These are phyloP conservation scores for Sebastes trivittatus DNA, from an alignment of 2,797 vertebrate species.

Conservation along the genomic window DNA sequence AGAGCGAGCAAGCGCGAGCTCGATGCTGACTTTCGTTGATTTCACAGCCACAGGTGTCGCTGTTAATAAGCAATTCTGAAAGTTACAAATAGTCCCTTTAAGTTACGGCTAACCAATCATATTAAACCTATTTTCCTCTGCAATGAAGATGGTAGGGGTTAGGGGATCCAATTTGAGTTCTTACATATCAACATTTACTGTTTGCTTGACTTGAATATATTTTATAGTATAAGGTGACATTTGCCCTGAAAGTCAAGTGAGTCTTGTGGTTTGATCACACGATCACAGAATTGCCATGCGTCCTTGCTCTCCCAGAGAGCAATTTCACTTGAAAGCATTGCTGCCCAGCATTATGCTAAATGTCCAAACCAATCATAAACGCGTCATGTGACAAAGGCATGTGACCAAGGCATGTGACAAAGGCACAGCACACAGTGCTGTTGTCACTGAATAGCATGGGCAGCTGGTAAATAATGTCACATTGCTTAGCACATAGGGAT, in stretches of 20 bases:
- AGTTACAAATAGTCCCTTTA: too few species aligned
- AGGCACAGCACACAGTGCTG: neutral
- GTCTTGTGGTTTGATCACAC: neutral
- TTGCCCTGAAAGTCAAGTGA: neutral
- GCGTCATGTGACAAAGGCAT: neutral
- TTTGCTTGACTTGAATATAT: neutral
- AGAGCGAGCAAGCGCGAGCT: too few species aligned
- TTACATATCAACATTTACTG: neutral
- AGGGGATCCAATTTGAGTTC: neutral
- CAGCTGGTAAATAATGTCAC: constrained; percentile 1
- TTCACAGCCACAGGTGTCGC: too few species aligned
- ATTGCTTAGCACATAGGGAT: neutral
- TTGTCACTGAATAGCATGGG: neutral
- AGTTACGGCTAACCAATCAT: neutral
- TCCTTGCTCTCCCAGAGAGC: neutral
- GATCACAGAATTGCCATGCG: neutral
- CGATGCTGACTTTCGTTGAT: too few species aligned
- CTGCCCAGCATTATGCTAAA: constrained; percentile 2
- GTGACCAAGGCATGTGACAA: neutral
- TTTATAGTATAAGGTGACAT: neutral
- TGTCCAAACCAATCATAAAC: constrained; percentile 3
- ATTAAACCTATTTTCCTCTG: neutral
- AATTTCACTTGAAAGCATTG: constrained; percentile 6
- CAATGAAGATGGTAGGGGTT: neutral
- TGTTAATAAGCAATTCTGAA: too few species aligned